These are phyloP conservation scores for Muricea muricata DNA, from an alignment of 92 coral and sea anemone species.

Conservation along the genomic window DNA sequence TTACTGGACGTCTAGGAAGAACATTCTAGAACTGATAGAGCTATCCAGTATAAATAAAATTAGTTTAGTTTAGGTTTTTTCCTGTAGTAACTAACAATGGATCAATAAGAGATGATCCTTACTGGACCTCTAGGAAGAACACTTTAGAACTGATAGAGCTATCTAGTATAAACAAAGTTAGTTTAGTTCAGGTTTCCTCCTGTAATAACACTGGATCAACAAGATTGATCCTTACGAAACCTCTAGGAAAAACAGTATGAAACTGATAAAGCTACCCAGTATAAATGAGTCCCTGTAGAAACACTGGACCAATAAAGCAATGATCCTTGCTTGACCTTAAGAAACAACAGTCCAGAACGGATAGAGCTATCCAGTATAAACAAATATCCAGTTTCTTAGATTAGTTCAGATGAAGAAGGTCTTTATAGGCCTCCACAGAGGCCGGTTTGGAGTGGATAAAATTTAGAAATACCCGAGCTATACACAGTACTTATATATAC, in stretches of 20 bases:
- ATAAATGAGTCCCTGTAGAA: neutral
- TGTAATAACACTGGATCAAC: neutral
- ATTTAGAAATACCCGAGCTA: too few relatives aligned
- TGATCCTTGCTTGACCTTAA: neutral
- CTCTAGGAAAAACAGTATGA: neutral
- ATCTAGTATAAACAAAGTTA: neutral
- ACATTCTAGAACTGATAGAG: neutral
- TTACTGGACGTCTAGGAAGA: neutral
- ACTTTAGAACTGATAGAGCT: neutral
- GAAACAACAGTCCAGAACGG: neutral
- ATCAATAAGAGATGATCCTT: neutral
- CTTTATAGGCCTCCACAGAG: too few relatives aligned
- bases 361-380: neutral
- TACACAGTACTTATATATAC: too few relatives aligned
- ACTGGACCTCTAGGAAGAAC: neutral
- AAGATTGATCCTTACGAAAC: neutral
- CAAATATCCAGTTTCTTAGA: too few relatives aligned
- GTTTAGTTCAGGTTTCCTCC: neutral
- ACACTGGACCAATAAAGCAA: neutral
- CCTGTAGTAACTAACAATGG: neutral
- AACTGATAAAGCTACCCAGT: neutral
- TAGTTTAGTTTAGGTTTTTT: neutral
- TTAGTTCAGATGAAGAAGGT: too few relatives aligned
- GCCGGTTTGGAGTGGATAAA: too few relatives aligned
- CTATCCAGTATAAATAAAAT: neutral